These are phyloP conservation scores for Polyommatus iphigenia DNA, from an alignment of 2,888 invertebrate genomes.

Conservation along the genomic window DNA sequence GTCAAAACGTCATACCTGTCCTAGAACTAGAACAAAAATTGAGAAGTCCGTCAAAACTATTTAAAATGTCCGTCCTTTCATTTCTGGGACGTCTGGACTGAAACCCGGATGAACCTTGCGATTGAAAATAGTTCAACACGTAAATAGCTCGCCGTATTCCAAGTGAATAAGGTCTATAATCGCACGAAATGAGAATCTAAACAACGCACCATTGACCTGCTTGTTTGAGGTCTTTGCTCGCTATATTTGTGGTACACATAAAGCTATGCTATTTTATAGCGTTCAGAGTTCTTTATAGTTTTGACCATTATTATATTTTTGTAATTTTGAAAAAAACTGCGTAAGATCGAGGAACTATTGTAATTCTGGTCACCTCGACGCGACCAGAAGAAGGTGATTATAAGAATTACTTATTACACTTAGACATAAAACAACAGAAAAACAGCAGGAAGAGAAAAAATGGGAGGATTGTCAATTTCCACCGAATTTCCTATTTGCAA, in stretches of 20 bases:
- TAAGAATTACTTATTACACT: no score
- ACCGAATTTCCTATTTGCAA: no score
- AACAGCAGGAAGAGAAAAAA: no score
- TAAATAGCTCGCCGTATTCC: conserved; percentile 30
- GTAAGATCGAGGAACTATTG: no score
- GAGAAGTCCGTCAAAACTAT: neutral
- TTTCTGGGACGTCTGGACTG: conserved; percentile 21
- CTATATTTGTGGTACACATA: conserved; percentile 34
- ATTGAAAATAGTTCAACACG: conserved; percentile 2
- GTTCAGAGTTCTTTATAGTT: neutral
- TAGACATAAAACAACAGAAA: no score
- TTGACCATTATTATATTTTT: neutral
- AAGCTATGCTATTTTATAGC: conserved; percentile 33
- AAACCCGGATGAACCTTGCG: conserved; percentile 28
- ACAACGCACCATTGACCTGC: conserved; percentile 49
- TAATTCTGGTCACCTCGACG: no score
- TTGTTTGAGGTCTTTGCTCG: conserved; percentile 47
- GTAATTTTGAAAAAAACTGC: no score
- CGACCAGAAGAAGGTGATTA: no score
- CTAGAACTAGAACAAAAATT: neutral
- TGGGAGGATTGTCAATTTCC: no score
- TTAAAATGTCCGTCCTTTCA: neutral
- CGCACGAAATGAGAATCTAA: conserved; percentile 38
- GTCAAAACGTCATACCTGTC: neutral
- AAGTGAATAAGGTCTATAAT: conserved; percentile 17